Base-by-base conservation (phyloP, 2,888 invertebrate species). In the Cyclophora punctaria region DNA sequence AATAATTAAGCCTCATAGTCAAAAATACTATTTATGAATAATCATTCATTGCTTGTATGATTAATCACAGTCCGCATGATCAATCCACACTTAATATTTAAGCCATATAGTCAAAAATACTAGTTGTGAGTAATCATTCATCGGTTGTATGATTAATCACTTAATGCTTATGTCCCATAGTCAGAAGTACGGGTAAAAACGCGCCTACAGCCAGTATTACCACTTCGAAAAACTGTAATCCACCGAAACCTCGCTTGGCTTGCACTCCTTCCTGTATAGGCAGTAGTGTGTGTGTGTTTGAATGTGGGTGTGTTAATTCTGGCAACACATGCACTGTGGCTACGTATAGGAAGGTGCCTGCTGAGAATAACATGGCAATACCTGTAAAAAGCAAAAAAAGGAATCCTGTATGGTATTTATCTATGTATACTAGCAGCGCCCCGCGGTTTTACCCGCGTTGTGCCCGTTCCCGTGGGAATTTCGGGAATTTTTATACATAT, bases 301-400 rank as follows among this genome's bases (percentile, higher is more conserved):
- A 66, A 55, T 89, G 89, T 1, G 85, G 68, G 40, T 90, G 88
- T 40, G 95, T 96, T 5, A 99, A 88, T 79, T 99, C 99, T 0
- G 99, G 99, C 47, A 99, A 78, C 0, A 99, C 98, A 79, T 99
- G 99, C 0, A 99, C 98, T 0, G 99, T 99, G 0, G 99, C 98
- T 2, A 99, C 99, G 77, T 99, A 99, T 0, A 99, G 90, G 85
- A 99, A 99, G 7, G 99, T 99, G 0, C 99, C 99, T 0, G 98
- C 99, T 44, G 98, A 98, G 83, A 99, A 99, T 41, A 99, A 83
- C 98, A 99, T 98, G 0, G 99, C 98, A 53, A 99, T 93, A 50
- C 94, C 91, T 92, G 77, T 0, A 78, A 78, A 49, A 48, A 48
- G 48, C 47, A 37, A 43, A 34, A 40, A 42, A 2, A 41, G 3